phyloP scores from a whole-genome alignment of 2,888 invertebrate species.

The Ditylenchus weischeri region DNA sequence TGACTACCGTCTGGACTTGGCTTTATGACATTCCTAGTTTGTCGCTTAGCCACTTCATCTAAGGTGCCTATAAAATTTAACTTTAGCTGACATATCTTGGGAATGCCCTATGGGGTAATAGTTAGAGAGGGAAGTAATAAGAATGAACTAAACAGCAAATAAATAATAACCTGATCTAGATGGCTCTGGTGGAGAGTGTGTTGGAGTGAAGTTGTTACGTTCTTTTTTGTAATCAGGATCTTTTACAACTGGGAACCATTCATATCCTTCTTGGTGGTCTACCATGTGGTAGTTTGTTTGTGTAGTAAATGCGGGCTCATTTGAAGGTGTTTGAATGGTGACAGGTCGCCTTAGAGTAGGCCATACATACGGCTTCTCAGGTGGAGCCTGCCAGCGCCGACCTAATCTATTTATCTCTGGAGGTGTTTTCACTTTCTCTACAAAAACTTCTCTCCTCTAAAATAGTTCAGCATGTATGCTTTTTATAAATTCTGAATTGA shows the following conservation, averaged over 20 bases:
- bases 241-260: slow-evolving; percentile 53
- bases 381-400: slow-evolving; percentile 58
- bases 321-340: slow-evolving; percentile 10
- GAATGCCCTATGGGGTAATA: too few relatives aligned
- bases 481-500: background rate
- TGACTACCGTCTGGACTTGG: slow-evolving; percentile 56
- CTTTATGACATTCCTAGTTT: slow-evolving; percentile 46
- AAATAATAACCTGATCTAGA: slow-evolving; percentile 25
- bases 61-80: slow-evolving; percentile 39
- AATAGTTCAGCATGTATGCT: slow-evolving; percentile 11
- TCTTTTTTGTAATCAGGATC: slow-evolving; percentile 56
- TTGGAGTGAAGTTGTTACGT: slow-evolving; percentile 58
- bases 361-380: slow-evolving; percentile 55
- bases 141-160: background rate
- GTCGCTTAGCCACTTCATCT: slow-evolving; percentile 51
- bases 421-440: slow-evolving; percentile 48
- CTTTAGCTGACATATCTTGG: background rate
- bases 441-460: slow-evolving; percentile 52
- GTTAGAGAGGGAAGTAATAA: slow-evolving; percentile 5
- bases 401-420: slow-evolving; percentile 50
- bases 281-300: background rate
- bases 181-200: slow-evolving; percentile 48
- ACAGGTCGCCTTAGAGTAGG: slow-evolving; percentile 26
- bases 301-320: background rate
- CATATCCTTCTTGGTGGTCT: slow-evolving; percentile 37